A percentile compares a stretch with the other conserved stretches of the same genome.
phyloP scores from a whole-genome alignment of 2,113 vertebrate species.

The Spheniscus mendiculus region DNA sequence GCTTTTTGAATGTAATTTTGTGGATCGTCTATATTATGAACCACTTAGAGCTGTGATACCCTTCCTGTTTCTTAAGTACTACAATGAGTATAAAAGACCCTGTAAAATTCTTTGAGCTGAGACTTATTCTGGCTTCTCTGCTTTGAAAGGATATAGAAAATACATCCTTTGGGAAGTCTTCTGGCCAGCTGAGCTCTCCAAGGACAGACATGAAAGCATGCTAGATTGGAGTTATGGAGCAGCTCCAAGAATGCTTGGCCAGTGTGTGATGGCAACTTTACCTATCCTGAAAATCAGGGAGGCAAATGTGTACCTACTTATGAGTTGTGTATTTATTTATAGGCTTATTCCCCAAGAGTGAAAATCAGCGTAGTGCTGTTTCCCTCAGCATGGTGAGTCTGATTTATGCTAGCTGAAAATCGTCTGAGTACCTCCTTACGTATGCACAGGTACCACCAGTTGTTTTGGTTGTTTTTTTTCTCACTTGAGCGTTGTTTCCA shows the following conservation, averaged over 20 bases:
- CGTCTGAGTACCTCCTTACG: background rate
- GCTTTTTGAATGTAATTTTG: background rate
- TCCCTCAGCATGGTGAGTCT: background rate
- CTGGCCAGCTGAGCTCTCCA: background rate
- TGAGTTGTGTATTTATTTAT: background rate
- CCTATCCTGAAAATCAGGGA: background rate
- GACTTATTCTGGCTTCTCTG: background rate
- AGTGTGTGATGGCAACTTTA: background rate
- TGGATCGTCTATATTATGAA: background rate
- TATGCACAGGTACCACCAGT: background rate
- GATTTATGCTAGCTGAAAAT: background rate
- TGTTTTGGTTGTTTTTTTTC: fast-evolving
- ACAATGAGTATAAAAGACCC: background rate
- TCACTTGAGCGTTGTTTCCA: background rate
- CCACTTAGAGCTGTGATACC: background rate
- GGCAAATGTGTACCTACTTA: background rate
- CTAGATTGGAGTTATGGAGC: background rate
- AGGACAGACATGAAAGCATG: background rate
- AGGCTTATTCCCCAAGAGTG: background rate
- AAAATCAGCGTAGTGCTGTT: background rate
- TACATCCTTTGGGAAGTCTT: background rate
- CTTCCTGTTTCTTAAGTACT: background rate
- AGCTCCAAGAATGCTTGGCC: background rate
- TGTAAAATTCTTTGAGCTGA: background rate
- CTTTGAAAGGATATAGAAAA: background rate